Evolutionary conservation across 1,140 invertebrate genomes (phyloP).

Genomic region (Ganaspis sp.): DNA sequence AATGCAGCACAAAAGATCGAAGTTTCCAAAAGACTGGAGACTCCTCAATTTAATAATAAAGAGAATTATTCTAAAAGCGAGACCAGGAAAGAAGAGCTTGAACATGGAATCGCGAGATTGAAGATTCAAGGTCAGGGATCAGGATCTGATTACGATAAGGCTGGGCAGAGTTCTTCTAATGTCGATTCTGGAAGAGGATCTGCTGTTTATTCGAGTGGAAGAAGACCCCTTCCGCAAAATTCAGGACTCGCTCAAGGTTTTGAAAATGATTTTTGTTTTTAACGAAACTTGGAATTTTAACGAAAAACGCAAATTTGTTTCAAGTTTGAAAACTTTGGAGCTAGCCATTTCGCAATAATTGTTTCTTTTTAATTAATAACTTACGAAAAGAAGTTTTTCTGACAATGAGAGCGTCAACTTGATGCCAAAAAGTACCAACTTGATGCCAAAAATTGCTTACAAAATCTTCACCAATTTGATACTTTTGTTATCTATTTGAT

Average conservation of each 20-base stretch:
- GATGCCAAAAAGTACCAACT: too few relatives aligned
- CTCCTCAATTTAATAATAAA: constrained; percentile 52
- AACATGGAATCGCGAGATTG: constrained; percentile 68
- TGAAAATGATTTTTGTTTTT: not conserved
- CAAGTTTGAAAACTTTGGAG: too few relatives aligned
- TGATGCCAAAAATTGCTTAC: too few relatives aligned
- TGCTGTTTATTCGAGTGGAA: constrained; percentile 84
- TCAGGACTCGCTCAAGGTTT: constrained; percentile 50
- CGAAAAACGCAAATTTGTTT: too few relatives aligned
- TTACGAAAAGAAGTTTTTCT: too few relatives aligned
- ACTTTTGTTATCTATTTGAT: too few relatives aligned
- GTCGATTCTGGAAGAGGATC: constrained; percentile 86
- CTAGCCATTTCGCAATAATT: too few relatives aligned
- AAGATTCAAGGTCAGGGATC: constrained; percentile 78
- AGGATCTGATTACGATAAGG: constrained; percentile 84
- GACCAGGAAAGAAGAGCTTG: constrained; percentile 66
- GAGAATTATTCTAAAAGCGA: constrained; percentile 59
- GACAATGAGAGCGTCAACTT: too few relatives aligned
- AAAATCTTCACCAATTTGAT: too few relatives aligned
- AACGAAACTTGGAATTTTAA: too few relatives aligned
- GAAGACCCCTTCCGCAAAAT: constrained; percentile 74
- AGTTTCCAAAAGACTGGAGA: constrained; percentile 53
- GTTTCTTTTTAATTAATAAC: too few relatives aligned
- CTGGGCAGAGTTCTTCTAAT: constrained; percentile 82
- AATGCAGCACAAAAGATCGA: constrained; percentile 52